These are phyloP conservation scores for Tyto alba DNA, from an alignment of 2,113 vertebrate species.

Conservation along the genomic window DNA sequence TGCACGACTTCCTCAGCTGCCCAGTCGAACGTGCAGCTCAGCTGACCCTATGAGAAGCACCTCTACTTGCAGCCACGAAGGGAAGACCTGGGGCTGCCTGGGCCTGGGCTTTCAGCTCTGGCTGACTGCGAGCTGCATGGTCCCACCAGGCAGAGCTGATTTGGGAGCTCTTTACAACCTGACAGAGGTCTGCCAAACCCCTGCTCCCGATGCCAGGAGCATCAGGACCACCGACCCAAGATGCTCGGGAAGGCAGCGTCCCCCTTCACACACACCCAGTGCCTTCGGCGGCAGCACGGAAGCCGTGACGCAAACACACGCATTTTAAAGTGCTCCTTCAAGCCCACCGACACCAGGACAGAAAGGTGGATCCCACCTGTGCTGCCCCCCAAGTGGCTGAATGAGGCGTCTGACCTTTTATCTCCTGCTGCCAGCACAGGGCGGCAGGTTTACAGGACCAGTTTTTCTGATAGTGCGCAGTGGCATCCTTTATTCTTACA, in stretches of 20 bases:
- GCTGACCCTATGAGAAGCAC: background rate
- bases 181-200: background rate
- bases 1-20: background rate
- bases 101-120: background rate
- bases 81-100: background rate
- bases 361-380: background rate
- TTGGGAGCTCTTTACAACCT: background rate
- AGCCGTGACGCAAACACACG: accelerated
- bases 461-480: background rate
- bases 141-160: background rate
- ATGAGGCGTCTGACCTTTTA: background rate
- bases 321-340: background rate
- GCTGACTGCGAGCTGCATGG: background rate
- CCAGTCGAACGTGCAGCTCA: background rate
- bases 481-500: background rate
- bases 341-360: accelerated
- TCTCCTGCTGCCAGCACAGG: background rate
- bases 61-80: background rate
- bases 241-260: accelerated
- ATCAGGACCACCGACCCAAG: background rate
- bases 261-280: background rate
- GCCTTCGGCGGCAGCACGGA: accelerated
- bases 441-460: background rate
- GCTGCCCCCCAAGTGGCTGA: background rate
- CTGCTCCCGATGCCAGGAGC: background rate